A percentile compares a stretch with the other conserved stretches of the same genome.
These are phyloP conservation scores for Neopelma chrysocephalum DNA, from an alignment of 2,797 vertebrate genomes.

Conservation along the genomic window DNA sequence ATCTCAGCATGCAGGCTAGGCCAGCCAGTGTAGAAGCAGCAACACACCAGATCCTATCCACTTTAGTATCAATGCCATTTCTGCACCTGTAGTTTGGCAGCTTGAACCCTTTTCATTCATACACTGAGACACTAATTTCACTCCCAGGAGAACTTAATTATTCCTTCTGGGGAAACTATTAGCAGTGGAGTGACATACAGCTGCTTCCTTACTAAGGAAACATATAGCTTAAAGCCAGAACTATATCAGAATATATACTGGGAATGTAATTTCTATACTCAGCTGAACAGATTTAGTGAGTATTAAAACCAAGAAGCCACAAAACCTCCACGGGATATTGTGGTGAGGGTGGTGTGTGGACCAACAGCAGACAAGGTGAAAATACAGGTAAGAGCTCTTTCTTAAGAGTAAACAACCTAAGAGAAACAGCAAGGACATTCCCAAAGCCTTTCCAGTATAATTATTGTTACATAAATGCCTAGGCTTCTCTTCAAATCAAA, in stretches of 20 bases:
- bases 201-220: background rate
- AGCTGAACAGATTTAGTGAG: background rate
- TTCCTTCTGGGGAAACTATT: background rate
- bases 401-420: background rate
- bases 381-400: background rate
- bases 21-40: background rate
- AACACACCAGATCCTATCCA: background rate
- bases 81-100: background rate
- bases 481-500: background rate
- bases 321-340: background rate
- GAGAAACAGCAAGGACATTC: background rate
- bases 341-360: rapidly evolving
- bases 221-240: background rate
- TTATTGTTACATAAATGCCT: background rate
- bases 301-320: background rate
- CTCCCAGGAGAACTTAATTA: rapidly evolving
- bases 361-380: background rate
- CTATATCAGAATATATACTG: background rate
- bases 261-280: background rate
- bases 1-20: background rate
- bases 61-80: background rate
- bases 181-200: background rate
- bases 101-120: background rate
- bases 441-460: background rate
- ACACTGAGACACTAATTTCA: background rate